Evolutionary conservation across 2,113 vertebrate genomes (phyloP).

Genomic region (Sebastes fasciatus): DNA sequence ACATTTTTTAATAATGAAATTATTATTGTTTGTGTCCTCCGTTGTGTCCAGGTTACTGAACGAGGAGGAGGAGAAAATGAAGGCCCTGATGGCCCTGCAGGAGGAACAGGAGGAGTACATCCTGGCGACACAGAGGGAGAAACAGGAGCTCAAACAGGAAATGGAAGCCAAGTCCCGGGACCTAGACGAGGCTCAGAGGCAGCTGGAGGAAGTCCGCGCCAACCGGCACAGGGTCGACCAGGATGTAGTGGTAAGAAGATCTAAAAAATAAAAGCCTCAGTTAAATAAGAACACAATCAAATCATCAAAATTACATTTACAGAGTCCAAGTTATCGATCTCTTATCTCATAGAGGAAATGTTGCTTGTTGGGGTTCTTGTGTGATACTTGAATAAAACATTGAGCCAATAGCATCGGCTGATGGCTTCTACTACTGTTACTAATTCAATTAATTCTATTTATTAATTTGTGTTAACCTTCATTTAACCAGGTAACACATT

Average conservation of each 20-base stretch:
- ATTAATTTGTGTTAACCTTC: neutral
- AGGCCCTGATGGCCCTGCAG: conserved; percentile 90
- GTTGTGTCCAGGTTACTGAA: conserved; percentile 86
- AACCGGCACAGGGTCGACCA: conserved; percentile 93
- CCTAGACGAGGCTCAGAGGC: conserved; percentile 91
- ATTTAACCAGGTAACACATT: neutral
- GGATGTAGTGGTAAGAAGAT: conserved; percentile 91
- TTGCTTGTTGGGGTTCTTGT: neutral
- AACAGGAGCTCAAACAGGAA: conserved; percentile 93
- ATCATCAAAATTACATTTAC: neutral
- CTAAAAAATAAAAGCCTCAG: neutral
- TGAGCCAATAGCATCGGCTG: neutral
- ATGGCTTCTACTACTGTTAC: neutral
- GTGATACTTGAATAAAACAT: neutral
- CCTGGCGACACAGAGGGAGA: conserved; percentile 90
- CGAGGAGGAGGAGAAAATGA: conserved; percentile 96
- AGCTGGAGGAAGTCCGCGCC: conserved; percentile 94
- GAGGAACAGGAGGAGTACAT: conserved; percentile 96
- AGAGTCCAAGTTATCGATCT: neutral
- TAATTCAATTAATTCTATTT: neutral
- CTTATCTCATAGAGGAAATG: neutral
- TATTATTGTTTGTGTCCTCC: neutral
- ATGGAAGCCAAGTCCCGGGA: conserved; percentile 92
- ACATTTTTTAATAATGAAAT: neutral
- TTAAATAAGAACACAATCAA: neutral